phyloP scores from a whole-genome alignment of 2,888 invertebrate species.

The Rhorus exstirpatorius region DNA sequence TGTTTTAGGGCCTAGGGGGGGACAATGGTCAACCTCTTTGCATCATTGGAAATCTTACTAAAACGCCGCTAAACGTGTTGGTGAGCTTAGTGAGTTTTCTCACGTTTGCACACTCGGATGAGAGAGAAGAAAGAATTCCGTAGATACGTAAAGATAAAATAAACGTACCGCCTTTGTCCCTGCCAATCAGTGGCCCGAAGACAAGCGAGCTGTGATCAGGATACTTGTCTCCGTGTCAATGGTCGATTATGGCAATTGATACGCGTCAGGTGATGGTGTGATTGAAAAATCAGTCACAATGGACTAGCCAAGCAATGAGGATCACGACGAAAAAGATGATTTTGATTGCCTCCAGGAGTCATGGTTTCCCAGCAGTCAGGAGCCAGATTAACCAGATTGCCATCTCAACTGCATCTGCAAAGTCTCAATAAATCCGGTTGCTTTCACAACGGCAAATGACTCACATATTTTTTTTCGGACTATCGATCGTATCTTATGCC shows the following conservation, averaged over 20 bases:
- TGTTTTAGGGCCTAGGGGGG: background rate
- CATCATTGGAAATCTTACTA: too few species aligned
- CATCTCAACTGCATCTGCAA: background rate
- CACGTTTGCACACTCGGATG: background rate
- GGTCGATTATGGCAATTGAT: background rate
- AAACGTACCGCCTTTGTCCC: too few species aligned
- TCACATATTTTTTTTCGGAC: background rate
- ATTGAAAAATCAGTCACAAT: background rate
- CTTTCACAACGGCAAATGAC: constrained; percentile 8
- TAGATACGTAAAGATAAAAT: too few species aligned
- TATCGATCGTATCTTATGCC: background rate
- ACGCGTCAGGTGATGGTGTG: background rate
- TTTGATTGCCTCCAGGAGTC: background rate
- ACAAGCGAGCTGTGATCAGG: background rate
- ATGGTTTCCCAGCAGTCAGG: background rate
- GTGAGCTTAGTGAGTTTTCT: too few species aligned
- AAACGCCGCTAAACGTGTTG: too few species aligned
- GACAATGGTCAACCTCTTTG: background rate
- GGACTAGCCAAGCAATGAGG: background rate
- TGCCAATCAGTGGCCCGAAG: too few species aligned
- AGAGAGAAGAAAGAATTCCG: background rate
- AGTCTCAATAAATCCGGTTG: background rate
- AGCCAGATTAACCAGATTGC: constrained; percentile 2
- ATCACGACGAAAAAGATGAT: background rate
- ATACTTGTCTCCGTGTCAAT: background rate